phyloP scores from a whole-genome alignment of 2,113 vertebrate genomes.

The Anhinga anhinga region DNA sequence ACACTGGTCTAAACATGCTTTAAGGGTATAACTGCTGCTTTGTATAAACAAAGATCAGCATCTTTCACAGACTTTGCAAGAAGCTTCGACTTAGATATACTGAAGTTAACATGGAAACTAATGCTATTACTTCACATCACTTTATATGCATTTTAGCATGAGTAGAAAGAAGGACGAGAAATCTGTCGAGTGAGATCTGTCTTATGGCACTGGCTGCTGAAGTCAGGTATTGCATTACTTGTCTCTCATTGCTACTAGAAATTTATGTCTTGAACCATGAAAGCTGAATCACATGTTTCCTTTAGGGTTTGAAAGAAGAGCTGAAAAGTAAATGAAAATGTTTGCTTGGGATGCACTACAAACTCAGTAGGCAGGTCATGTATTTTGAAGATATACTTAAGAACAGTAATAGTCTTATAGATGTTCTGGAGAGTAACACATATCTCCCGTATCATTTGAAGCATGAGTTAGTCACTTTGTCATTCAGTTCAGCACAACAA shows the following conservation, averaged over 20 bases:
- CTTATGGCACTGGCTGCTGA: not conserved
- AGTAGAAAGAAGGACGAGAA: not conserved
- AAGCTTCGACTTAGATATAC: not conserved
- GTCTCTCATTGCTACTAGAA: not conserved
- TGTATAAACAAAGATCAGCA: not conserved
- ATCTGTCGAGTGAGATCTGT: not conserved
- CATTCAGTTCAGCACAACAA: not conserved
- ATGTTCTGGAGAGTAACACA: not conserved
- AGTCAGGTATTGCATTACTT: not conserved
- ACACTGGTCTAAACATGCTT: not conserved
- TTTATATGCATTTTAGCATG: not conserved
- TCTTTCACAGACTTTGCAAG: not conserved
- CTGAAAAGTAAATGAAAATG: not conserved
- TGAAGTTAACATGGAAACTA: not conserved
- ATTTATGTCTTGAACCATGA: not conserved
- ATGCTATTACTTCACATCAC: not conserved
- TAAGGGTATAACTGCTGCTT: not conserved
- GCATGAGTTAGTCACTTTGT: not conserved
- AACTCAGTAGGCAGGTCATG: not conserved
- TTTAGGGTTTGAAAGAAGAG: not conserved
- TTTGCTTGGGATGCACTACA: not conserved
- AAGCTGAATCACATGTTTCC: not conserved
- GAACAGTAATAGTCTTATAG: not conserved
- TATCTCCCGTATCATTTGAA: not conserved
- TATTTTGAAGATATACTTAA: not conserved